Evolutionary conservation across 2,113 vertebrate genomes (phyloP), one percentile per base, ranked within the genome.

Genomic region (Poecilia latipinna): DNA sequence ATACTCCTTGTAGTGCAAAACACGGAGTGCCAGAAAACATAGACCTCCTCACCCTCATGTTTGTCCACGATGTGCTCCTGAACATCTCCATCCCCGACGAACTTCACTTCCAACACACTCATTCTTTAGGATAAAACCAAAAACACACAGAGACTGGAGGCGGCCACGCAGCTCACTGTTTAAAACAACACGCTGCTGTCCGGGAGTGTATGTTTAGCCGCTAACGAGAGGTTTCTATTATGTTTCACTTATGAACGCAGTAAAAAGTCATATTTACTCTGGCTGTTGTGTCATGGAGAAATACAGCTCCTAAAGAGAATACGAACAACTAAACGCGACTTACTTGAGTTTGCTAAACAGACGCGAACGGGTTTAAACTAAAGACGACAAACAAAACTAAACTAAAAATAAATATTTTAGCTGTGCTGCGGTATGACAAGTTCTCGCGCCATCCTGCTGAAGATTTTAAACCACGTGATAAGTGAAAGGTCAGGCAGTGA

Each of bases 31-130:
- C 7, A 15, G 4, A 3, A 15, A 17, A 33, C 57, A 28, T 32
- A 11, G 19, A 8, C 68, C 37, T 6, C 76, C 7, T 95, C 22
- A 99, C 97, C 97, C 89, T 95, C 76, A 82, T 93, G 92, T 89
- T 94, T 96, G 78, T 99, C 97, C 63, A 95, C 90, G 82, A 99
- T 98, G 89, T 98, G 96, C 70, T 94, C 95, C 90, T 98, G 79
- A 51, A 97, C 97, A 72, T 98, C 96, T 75, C 94, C 95, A 84
- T 99, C 97, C 1, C 96, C 90, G 61, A 98, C 91, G 86, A 99
- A 99, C 62, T 92, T 96, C 82, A 98, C 95, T 75, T 95, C 89
- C 76, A 96, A 71, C 11, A 78, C 79, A 90, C 88, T 97, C 96
- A 96, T 96, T 79, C 70, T 83, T 92, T 26, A 39, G 61, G 29